phyloP scores from a whole-genome alignment of 2,797 vertebrate genomes.

The Alosa sapidissima region DNA sequence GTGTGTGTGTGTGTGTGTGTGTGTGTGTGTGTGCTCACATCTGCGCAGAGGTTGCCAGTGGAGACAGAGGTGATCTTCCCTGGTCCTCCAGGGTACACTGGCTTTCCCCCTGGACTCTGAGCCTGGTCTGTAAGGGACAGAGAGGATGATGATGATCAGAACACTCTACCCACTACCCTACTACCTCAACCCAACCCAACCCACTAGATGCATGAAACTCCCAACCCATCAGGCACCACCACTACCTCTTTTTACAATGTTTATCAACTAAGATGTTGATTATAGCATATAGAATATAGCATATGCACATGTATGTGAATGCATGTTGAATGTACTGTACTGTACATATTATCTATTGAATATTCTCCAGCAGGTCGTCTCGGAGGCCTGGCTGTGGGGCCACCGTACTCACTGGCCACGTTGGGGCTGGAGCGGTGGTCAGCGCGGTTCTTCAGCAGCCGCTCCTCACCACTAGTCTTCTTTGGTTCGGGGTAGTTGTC shows the following conservation, averaged over 20 bases:
- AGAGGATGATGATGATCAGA: neutral
- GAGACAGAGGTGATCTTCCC: slow-evolving; percentile 98
- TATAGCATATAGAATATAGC: no score
- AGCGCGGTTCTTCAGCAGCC: slow-evolving; percentile 88
- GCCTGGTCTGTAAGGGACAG: slow-evolving; percentile 83
- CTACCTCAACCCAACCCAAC: neutral
- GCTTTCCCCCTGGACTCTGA: slow-evolving; percentile 90
- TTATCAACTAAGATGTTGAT: no score
- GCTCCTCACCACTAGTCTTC: slow-evolving; percentile 86
- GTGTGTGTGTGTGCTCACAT: slow-evolving; percentile 74
- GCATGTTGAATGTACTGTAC: no score
- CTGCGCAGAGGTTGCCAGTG: slow-evolving; percentile 95
- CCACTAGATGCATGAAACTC: no score
- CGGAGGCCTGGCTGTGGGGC: neutral
- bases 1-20: slow-evolving; percentile 13
- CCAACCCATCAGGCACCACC: no score
- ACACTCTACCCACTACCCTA: neutral
- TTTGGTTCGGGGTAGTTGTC: slow-evolving; percentile 91
- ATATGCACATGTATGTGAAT: no score
- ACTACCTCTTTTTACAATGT: no score
- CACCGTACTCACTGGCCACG: slow-evolving; percentile 87
- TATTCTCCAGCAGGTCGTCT: neutral
- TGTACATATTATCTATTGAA: neutral
- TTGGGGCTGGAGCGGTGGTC: slow-evolving; percentile 99
- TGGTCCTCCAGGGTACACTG: slow-evolving; percentile 81